Conservation (phyloP, 2,113 vertebrate genomes). For the Ailuropoda melanoleuca region DNA sequence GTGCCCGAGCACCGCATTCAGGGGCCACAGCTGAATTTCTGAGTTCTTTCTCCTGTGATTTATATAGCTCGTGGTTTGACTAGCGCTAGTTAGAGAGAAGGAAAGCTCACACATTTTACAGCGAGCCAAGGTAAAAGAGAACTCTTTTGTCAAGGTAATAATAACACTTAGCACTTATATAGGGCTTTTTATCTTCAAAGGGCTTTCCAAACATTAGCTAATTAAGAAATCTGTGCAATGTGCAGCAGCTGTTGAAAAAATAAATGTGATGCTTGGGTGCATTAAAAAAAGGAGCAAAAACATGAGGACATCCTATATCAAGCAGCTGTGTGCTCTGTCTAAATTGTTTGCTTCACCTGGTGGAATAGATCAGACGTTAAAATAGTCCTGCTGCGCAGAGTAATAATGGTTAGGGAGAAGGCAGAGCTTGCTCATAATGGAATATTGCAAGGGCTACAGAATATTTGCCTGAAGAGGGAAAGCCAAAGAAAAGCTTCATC, state of each 20-base stretch:
- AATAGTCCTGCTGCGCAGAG: neutral
- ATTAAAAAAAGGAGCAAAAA: conserved; percentile 64
- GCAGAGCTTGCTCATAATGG: neutral
- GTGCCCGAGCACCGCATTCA: neutral
- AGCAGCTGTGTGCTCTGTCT: conserved; percentile 52
- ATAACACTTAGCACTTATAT: conserved; percentile 73
- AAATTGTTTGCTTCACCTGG: conserved; percentile 69
- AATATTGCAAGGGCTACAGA: neutral
- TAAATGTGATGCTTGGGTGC: conserved; percentile 73
- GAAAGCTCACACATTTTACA: conserved; percentile 31
- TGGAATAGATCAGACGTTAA: conserved; percentile 47
- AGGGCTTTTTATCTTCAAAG: conserved; percentile 76
- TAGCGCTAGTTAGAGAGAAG: conserved; percentile 28
- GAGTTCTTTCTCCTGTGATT: conserved; percentile 47
- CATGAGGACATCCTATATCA: conserved; percentile 45
- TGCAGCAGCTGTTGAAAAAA: conserved; percentile 76
- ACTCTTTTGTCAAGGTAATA: conserved; percentile 73
- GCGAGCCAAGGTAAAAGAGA: conserved; percentile 54
- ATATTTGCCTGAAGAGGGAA: neutral
- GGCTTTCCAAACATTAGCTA: conserved; percentile 77
- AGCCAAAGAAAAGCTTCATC: neutral
- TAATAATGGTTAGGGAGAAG: neutral
- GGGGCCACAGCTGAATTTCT: conserved; percentile 30
- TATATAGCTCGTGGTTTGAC: conserved; percentile 25
- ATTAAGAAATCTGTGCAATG: conserved; percentile 73